These are phyloP conservation scores for Drosophila grimshawi DNA, from an alignment of 1,140 invertebrate genomes.

Conservation along the genomic window DNA sequence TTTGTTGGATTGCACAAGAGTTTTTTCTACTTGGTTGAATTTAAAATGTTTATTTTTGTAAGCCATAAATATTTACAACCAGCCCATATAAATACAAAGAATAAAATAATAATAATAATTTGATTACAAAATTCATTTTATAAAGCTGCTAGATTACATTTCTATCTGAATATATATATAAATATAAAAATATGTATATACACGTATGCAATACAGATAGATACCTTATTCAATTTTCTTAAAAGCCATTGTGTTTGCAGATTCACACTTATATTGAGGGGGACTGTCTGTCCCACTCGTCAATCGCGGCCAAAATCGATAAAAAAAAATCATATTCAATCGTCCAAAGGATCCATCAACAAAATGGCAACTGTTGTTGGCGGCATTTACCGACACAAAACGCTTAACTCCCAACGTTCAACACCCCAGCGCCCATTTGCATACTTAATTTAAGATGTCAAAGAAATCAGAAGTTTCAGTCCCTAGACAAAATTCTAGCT, in stretches of 20 bases:
- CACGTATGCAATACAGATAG: conserved; percentile 14
- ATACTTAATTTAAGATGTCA: conserved; percentile 52
- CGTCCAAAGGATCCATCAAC: conserved; percentile 40
- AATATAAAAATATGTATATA: not conserved
- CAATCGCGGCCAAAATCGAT: conserved; percentile 40
- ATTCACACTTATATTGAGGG: conserved; percentile 1
- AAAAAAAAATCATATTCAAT: conserved; percentile 48
- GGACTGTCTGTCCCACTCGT: conserved; percentile 9
- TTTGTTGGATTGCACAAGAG: conserved; percentile 2
- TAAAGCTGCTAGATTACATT: conserved; percentile 24
- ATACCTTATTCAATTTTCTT: conserved; percentile 38
- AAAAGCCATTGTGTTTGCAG: conserved; percentile 6
- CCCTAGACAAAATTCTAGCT: conserved; percentile 13
- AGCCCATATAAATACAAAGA: conserved; percentile 19
- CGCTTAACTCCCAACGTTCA: not conserved
- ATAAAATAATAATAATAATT: conserved; percentile 38
- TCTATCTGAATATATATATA: not conserved
- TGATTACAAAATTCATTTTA: conserved; percentile 34
- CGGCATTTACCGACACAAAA: conserved; percentile 27
- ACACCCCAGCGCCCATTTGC: conserved; percentile 33
- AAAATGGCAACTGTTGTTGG: conserved; percentile 39
- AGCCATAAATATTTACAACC: conserved; percentile 31
- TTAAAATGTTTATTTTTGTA: conserved; percentile 29
- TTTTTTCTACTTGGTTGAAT: conserved; percentile 34
- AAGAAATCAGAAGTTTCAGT: conserved; percentile 28